phyloP scores from a whole-genome alignment of 2,797 vertebrate genomes.

The Scomberomorus guttatus region DNA sequence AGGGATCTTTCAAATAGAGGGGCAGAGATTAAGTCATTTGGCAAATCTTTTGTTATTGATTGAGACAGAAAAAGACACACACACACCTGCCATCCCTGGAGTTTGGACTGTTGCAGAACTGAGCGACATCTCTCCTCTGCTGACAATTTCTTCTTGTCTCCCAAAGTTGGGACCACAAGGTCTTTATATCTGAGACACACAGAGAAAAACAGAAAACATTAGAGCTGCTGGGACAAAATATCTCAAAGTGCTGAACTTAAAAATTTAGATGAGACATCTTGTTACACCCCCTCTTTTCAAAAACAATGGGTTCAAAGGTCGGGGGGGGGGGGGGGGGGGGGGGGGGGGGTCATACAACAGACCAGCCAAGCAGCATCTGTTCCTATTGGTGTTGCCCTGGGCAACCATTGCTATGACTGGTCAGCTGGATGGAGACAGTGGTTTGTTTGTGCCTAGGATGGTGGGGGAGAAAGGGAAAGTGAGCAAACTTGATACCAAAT shows the following conservation, averaged over 20 bases:
- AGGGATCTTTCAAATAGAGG: conserved; percentile 72
- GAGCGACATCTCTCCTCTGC: conserved; percentile 89
- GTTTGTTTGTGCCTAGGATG: conserved; percentile 61
- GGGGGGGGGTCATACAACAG: conserved; percentile 70
- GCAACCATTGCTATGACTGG: conserved; percentile 76
- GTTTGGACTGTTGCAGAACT: conserved; percentile 91
- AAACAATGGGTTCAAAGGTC: conserved; percentile 80
- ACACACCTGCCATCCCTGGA: conserved; percentile 94
- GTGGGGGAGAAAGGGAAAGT: conserved; percentile 24
- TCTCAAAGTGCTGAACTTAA: conserved; percentile 20
- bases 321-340: conserved; percentile 58
- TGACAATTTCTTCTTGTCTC: conserved; percentile 85
- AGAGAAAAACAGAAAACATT: conserved; percentile 36
- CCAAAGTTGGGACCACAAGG: conserved; percentile 85
- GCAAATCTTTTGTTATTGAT: conserved; percentile 77
- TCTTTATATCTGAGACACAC: conserved; percentile 88
- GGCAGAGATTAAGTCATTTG: conserved; percentile 77
- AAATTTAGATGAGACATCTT: conserved; percentile 16
- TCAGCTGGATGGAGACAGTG: conserved; percentile 69
- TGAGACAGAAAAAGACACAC: conserved; percentile 56
- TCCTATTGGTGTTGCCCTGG: conserved; percentile 77
- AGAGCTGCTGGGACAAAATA: conserved; percentile 35
- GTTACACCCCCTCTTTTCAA: conserved; percentile 30
- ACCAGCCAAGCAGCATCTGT: conserved; percentile 81
- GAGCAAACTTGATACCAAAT: conserved; percentile 22